Evolutionary conservation across 2,888 invertebrate genomes (phyloP).

Genomic region (Cerastis rubricosa): DNA sequence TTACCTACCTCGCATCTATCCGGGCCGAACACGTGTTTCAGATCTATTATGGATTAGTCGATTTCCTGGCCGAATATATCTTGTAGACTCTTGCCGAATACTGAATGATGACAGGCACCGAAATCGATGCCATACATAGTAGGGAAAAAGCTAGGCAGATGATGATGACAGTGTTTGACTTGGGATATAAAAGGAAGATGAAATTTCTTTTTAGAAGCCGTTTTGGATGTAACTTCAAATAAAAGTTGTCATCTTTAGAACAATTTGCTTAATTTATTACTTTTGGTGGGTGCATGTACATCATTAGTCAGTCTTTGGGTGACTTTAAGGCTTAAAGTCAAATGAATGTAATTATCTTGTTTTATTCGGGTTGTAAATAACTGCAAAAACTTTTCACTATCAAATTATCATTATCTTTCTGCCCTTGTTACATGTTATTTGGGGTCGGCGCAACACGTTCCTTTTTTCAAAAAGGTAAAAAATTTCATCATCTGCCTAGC

Average conservation of each 20-base stretch:
- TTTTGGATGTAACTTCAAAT: neutral
- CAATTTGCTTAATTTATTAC: neutral
- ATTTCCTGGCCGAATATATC: slow-evolving; percentile 35
- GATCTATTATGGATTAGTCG: slow-evolving; percentile 16
- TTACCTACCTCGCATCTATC: neutral
- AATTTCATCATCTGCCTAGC: too few relatives aligned
- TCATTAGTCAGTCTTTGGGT: too few relatives aligned
- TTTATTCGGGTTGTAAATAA: too few relatives aligned
- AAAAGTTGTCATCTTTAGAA: neutral
- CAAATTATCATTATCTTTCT: too few relatives aligned
- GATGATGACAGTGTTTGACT: neutral
- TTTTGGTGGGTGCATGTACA: neutral
- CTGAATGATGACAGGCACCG: neutral
- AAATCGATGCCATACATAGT: neutral
- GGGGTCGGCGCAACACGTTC: too few relatives aligned
- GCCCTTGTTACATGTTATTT: too few relatives aligned
- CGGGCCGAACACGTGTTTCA: slow-evolving; percentile 14
- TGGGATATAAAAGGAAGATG: neutral
- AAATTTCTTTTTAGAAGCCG: neutral
- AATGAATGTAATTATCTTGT: too few relatives aligned
- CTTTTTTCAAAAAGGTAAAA: too few relatives aligned
- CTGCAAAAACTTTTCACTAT: too few relatives aligned
- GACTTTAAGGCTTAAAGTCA: too few relatives aligned
- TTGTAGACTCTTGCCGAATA: neutral
- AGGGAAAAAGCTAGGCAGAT: neutral